Conservation (phyloP, 2,113 vertebrate genomes). For the Barbus barbus region DNA sequence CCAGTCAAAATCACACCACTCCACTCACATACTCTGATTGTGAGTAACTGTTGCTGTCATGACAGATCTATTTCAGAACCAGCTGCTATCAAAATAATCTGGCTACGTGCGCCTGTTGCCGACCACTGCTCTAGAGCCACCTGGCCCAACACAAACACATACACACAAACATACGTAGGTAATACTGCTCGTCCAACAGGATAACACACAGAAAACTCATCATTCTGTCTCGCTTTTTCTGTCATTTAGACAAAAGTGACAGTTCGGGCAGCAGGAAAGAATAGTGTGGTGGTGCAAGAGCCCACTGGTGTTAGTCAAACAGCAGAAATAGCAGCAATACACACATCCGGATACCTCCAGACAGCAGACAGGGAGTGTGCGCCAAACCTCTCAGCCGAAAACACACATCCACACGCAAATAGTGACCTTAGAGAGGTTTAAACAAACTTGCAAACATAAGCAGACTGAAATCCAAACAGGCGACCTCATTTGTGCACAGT, state of each 20-base stretch:
- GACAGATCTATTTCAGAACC: no score
- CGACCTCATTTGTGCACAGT: slow-evolving; percentile 13
- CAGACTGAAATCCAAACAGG: slow-evolving; percentile 4
- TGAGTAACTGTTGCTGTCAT: no score
- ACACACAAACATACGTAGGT: slow-evolving; percentile 6
- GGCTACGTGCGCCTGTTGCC: no score
- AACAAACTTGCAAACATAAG: slow-evolving; percentile 34
- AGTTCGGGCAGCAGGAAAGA: background rate
- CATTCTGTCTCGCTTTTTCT: background rate
- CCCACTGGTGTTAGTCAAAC: slow-evolving; percentile 27
- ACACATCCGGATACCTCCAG: slow-evolving; percentile 16
- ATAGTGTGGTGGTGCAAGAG: slow-evolving; percentile 22
- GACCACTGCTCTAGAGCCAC: slow-evolving; percentile 33
- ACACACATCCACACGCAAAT: slow-evolving; percentile 33
- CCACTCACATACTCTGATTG: no score
- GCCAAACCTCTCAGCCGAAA: slow-evolving; percentile 18
- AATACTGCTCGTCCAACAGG: background rate
- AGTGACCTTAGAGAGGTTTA: slow-evolving; percentile 33
- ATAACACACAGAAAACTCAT: slow-evolving; percentile 16
- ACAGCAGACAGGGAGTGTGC: background rate
- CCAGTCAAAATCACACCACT: no score
- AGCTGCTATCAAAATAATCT: no score
- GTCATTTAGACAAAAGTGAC: slow-evolving; percentile 14
- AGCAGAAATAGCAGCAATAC: slow-evolving; percentile 37
- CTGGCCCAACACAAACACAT: slow-evolving; percentile 1